A percentile compares a stretch with the other conserved stretches of the same genome.
Evolutionary conservation across 2,113 vertebrate species (phyloP).

Genomic region (Neolamprologus falcicula): DNA sequence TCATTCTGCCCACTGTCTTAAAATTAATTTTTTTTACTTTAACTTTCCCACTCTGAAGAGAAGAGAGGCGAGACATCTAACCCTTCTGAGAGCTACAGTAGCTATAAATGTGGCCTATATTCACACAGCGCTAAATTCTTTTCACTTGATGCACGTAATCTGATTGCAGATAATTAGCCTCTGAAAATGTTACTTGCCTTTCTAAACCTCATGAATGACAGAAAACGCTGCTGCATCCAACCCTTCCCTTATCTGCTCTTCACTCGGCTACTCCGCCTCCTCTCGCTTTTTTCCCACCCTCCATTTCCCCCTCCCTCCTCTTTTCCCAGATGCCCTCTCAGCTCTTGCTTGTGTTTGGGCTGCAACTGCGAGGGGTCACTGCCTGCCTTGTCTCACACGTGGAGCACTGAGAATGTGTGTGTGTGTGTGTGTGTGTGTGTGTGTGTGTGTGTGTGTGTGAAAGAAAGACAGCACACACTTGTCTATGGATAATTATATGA

Average conservation of each 20-base stretch:
- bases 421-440: background rate
- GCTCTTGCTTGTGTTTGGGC: constrained; percentile 67
- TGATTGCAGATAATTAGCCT: constrained; percentile 23
- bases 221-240: background rate
- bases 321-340: constrained; percentile 49
- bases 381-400: constrained; percentile 64
- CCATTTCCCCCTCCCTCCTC: background rate
- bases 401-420: constrained; percentile 16
- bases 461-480: background rate
- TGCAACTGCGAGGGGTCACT: constrained; percentile 63
- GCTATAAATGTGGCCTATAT: background rate
- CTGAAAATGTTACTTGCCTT: constrained; percentile 9
- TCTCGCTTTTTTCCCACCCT: constrained; percentile 35
- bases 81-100: background rate
- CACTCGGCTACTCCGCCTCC: constrained; percentile 1
- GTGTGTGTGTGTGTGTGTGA: background rate
- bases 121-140: background rate
- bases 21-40: background rate
- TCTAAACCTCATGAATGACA: constrained; percentile 26
- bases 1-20: constrained; percentile 3
- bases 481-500: constrained; percentile 37
- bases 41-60: background rate
- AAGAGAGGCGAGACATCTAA: background rate
- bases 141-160: background rate
- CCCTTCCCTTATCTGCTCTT: background rate